phyloP scores from a whole-genome alignment of 2,888 invertebrate species.

The Creontiades dilutus region DNA sequence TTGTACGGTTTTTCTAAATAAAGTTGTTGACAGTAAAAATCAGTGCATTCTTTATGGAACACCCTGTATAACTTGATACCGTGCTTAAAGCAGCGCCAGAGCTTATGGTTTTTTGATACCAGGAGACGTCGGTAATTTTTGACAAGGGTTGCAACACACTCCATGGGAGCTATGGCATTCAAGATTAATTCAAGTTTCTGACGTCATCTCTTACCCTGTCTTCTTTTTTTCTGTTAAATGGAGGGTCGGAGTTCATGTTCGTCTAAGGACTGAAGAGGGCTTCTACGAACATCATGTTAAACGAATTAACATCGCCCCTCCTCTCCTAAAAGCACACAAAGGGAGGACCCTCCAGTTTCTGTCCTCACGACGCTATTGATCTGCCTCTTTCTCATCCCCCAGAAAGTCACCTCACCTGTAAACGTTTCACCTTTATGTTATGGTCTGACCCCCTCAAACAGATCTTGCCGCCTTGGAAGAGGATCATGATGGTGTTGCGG shows the following conservation, averaged over 20 bases:
- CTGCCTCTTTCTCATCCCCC: background rate
- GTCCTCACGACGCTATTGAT: background rate
- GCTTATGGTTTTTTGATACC: no score
- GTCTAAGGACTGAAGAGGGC: background rate
- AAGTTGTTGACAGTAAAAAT: no score
- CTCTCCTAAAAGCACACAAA: background rate
- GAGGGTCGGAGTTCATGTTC: background rate
- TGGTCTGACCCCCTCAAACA: constrained; percentile 8
- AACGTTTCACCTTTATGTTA: constrained; percentile 13
- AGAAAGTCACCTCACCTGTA: constrained; percentile 1
- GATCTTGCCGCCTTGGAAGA: background rate
- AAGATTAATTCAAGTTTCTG: background rate
- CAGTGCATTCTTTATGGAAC: no score
- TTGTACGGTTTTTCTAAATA: no score
- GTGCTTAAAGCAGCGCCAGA: no score
- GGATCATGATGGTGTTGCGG: no score
- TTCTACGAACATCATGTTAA: background rate
- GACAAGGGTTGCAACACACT: no score
- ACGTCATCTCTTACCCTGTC: background rate
- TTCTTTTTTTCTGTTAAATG: background rate
- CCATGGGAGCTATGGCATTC: no score
- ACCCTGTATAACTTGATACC: no score
- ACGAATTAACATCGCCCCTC: constrained; percentile 28
- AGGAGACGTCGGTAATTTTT: no score
- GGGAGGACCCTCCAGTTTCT: no score